These are phyloP conservation scores for Pelochelys cantorii DNA, from an alignment of 2,797 vertebrate genomes.

Conservation along the genomic window DNA sequence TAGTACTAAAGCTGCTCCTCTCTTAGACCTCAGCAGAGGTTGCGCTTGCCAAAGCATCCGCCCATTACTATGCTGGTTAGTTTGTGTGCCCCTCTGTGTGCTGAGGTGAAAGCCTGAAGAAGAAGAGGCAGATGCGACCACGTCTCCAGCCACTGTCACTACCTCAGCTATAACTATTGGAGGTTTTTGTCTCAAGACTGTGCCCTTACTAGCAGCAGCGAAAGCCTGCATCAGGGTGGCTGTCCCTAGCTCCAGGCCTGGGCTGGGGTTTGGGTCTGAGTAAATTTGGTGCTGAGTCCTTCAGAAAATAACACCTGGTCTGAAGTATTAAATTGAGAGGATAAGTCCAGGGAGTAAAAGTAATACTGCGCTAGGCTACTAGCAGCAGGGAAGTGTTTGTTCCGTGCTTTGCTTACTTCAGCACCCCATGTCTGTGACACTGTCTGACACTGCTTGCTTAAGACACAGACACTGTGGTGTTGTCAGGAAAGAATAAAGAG, in stretches of 20 bases:
- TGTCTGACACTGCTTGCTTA: constrained; percentile 65
- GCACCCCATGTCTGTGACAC: constrained; percentile 57
- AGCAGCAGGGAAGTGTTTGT: constrained; percentile 58
- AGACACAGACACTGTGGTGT: constrained; percentile 52
- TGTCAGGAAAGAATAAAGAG: constrained; percentile 62
- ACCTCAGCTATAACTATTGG: background rate
- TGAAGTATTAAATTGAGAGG: constrained; percentile 29
- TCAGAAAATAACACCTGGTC: constrained; percentile 14
- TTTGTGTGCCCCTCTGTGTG: background rate
- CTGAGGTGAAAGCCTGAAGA: background rate
- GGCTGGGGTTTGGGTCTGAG: background rate
- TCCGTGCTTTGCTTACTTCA: constrained; percentile 51
- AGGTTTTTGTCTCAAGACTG: background rate
- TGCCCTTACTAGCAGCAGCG: background rate
- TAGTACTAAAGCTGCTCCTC: too few species aligned
- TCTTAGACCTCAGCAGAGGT: background rate
- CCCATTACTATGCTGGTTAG: background rate
- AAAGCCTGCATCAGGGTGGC: background rate
- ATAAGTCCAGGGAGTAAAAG: background rate
- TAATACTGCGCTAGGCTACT: constrained; percentile 67
- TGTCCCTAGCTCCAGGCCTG: rapidly evolving
- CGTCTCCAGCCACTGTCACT: background rate
- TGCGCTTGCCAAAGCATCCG: background rate
- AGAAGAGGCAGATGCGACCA: background rate
- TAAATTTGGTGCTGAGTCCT: background rate